Percentiles rank a stretch among this genome's conserved stretches.
These are phyloP conservation scores for Oncorhynchus keta DNA, from an alignment of 2,113 vertebrate genomes.

Conservation along the genomic window DNA sequence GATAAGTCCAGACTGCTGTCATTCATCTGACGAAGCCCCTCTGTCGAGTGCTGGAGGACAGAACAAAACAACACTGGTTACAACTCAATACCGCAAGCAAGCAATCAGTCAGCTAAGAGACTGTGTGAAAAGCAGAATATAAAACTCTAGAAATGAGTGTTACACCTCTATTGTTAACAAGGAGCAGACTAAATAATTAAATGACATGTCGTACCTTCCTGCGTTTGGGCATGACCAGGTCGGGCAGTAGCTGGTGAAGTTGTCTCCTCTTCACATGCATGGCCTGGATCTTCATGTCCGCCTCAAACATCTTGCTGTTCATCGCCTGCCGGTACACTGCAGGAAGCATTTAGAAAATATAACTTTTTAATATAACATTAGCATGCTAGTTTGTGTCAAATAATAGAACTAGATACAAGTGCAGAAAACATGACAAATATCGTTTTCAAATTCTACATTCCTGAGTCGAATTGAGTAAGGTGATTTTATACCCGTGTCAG, in stretches of 20 bases:
- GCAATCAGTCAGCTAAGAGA: too few species aligned
- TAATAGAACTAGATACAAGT: too few species aligned
- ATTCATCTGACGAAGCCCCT: conserved; percentile 79
- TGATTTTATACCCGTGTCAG: conserved; percentile 79
- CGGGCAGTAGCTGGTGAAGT: conserved; percentile 83
- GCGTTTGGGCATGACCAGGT: conserved; percentile 81
- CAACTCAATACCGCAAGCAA: background rate
- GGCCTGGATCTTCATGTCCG: conserved; percentile 88
- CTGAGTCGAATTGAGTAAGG: background rate
- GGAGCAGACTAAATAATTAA: background rate
- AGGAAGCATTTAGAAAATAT: background rate
- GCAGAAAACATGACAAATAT: too few species aligned
- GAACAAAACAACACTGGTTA: background rate
- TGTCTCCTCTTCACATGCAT: conserved; percentile 85
- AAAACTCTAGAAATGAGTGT: background rate
- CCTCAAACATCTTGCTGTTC: conserved; percentile 88
- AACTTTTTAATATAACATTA: too few species aligned
- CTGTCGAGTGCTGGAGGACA: conserved; percentile 78
- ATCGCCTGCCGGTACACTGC: conserved; percentile 90
- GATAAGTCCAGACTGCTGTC: conserved; percentile 87
- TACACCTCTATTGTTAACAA: background rate
- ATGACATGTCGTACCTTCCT: conserved; percentile 75
- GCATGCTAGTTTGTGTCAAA: too few species aligned
- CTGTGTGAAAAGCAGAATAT: too few species aligned
- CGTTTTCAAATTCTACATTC: too few species aligned